Evolutionary conservation across 2,113 vertebrate species (phyloP).

Genomic region (Megaceryle maxima): DNA sequence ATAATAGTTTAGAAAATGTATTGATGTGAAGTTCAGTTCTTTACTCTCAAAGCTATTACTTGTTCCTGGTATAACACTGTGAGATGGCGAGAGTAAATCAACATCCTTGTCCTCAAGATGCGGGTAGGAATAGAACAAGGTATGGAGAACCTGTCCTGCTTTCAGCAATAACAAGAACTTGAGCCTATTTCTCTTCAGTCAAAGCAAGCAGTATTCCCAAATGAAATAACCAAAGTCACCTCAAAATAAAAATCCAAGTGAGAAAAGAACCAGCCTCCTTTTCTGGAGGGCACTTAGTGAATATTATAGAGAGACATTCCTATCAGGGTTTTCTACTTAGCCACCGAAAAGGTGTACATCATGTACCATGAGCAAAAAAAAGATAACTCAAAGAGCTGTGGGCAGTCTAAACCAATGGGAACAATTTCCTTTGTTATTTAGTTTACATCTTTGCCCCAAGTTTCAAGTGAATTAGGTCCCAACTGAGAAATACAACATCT

Average conservation of each 20-base stretch:
- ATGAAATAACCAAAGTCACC: not conserved
- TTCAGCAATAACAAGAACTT: not conserved
- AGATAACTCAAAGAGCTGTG: not conserved
- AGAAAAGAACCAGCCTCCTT: not conserved
- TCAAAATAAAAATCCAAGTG: not conserved
- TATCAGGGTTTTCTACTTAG: not conserved
- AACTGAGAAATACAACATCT: not conserved
- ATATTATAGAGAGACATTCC: not conserved
- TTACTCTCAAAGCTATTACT: slow-evolving; percentile 6
- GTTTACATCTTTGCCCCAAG: not conserved
- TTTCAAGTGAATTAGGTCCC: not conserved
- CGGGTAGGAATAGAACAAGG: not conserved
- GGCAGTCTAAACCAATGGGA: not conserved
- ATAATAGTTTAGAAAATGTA: not conserved
- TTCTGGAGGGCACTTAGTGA: not conserved
- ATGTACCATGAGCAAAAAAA: not conserved
- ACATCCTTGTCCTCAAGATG: not conserved
- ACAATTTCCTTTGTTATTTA: not conserved
- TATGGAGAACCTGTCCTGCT: not conserved
- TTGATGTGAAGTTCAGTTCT: not conserved
- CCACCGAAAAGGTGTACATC: not conserved
- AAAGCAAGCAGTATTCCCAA: not conserved
- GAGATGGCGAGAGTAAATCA: not conserved
- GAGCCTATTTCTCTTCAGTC: not conserved
- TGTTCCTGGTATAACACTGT: not conserved